Conservation (phyloP, 2,888 invertebrate genomes). For the Callimorpha dominula region DNA sequence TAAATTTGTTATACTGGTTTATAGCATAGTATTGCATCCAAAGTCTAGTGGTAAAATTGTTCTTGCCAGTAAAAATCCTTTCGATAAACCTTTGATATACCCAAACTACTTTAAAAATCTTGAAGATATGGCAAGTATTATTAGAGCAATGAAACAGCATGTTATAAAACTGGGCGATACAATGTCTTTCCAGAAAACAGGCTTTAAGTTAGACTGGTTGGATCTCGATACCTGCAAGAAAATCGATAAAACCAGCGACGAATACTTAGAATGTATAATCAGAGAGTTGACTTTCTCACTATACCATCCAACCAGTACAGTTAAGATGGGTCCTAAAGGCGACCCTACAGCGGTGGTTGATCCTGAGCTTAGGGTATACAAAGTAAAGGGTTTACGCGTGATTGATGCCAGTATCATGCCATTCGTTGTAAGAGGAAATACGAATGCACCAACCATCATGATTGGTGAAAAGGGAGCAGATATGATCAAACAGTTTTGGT, state of each 20-base stretch:
- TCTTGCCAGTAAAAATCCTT: conserved; percentile 89
- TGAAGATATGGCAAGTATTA: conserved; percentile 79
- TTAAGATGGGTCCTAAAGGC: conserved; percentile 87
- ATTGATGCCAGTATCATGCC: conserved; percentile 90
- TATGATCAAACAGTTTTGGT: conserved; percentile 87
- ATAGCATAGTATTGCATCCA: conserved; percentile 89
- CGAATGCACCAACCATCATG: conserved; percentile 88
- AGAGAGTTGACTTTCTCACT: conserved; percentile 79
- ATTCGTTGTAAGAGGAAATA: conserved; percentile 87
- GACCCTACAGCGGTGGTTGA: conserved; percentile 85
- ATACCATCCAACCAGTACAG: conserved; percentile 90
- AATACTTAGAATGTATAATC: conserved; percentile 63
- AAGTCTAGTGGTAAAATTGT: conserved; percentile 89
- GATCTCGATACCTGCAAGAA: conserved; percentile 66
- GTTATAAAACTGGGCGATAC: conserved; percentile 61
- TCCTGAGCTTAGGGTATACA: conserved; percentile 83
- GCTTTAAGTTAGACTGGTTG: conserved; percentile 66
- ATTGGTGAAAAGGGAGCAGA: conserved; percentile 89
- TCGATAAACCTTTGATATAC: conserved; percentile 87
- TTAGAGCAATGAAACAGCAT: conserved; percentile 62
- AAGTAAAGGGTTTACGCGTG: conserved; percentile 85
- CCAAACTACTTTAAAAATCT: conserved; percentile 88
- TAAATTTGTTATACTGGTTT: conserved; percentile 74
- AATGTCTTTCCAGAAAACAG: conserved; percentile 59
- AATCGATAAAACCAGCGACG: conserved; percentile 58